Evolutionary conservation across 1,140 invertebrate genomes (phyloP).

Genomic region (Odontomachus brunneus): DNA sequence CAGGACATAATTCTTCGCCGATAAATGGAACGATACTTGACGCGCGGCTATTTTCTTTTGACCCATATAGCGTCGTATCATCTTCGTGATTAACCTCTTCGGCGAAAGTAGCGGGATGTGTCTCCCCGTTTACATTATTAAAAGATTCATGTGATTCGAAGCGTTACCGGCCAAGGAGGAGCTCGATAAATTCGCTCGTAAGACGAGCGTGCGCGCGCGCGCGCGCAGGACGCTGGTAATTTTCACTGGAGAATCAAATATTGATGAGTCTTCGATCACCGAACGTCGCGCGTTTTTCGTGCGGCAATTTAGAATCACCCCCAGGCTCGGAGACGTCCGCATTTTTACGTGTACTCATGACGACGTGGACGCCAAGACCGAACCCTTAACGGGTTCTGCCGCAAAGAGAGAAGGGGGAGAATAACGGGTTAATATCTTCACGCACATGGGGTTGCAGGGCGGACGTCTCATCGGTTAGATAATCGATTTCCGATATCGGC

Average conservation of each 20-base stretch:
- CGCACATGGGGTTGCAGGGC: conserved; percentile 21
- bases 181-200: no score
- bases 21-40: conserved; percentile 9
- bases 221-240: no score
- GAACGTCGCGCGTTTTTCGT: no score
- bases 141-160: not conserved
- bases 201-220: no score
- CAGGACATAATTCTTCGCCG: conserved; percentile 22
- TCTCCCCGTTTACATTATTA: not conserved
- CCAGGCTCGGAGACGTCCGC: no score
- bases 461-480: conserved; percentile 67
- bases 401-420: conserved; percentile 12
- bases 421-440: conserved; percentile 51
- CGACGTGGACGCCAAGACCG: no score
- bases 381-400: not conserved
- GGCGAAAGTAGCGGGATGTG: not conserved
- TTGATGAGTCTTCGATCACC: no score
- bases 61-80: not conserved
- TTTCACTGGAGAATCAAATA: no score
- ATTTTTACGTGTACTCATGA: no score
- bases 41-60: not conserved
- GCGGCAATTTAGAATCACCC: no score
- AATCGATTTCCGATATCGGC: conserved; percentile 81
- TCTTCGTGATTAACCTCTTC: not conserved
- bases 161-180: no score